phyloP scores from a whole-genome alignment of 1,140 invertebrate species.

The Tetramorium simillimum region DNA sequence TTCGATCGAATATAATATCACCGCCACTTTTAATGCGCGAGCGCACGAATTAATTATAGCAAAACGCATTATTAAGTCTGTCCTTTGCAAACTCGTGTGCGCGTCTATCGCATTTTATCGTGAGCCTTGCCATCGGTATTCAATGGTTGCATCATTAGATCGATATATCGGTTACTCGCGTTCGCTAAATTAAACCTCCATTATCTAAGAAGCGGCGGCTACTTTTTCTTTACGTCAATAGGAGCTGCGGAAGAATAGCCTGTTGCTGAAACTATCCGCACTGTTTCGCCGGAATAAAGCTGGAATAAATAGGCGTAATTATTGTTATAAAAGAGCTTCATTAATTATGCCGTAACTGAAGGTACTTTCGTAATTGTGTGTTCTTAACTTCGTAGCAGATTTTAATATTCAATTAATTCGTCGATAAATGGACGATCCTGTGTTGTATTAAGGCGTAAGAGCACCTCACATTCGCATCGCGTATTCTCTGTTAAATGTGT shows the following conservation, averaged over 20 bases:
- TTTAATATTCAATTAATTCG: conserved; percentile 34
- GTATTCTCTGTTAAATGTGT: background rate
- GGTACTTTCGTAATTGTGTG: conserved; percentile 19
- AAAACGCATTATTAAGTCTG: background rate
- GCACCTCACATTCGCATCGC: background rate
- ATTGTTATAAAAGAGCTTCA: conserved; percentile 7
- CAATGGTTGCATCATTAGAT: conserved; percentile 16
- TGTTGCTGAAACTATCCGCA: background rate
- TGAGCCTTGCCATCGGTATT: background rate
- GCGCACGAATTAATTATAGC: conserved; percentile 24
- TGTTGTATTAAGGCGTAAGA: background rate
- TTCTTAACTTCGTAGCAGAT: conserved; percentile 15
- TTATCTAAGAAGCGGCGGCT: background rate
- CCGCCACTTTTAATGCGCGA: background rate
- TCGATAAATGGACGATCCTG: conserved; percentile 21
- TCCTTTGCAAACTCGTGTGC: background rate
- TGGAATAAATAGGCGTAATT: background rate
- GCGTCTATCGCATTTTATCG: conserved; percentile 4
- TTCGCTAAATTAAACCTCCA: conserved; percentile 12
- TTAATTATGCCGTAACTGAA: conserved; percentile 7
- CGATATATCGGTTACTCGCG: conserved; percentile 39
- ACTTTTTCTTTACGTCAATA: background rate
- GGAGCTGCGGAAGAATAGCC: background rate
- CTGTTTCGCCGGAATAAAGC: background rate
- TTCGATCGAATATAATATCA: conserved; percentile 9